Conservation (phyloP, 2,888 invertebrate genomes). For the Drosophila subsilvestris region DNA sequence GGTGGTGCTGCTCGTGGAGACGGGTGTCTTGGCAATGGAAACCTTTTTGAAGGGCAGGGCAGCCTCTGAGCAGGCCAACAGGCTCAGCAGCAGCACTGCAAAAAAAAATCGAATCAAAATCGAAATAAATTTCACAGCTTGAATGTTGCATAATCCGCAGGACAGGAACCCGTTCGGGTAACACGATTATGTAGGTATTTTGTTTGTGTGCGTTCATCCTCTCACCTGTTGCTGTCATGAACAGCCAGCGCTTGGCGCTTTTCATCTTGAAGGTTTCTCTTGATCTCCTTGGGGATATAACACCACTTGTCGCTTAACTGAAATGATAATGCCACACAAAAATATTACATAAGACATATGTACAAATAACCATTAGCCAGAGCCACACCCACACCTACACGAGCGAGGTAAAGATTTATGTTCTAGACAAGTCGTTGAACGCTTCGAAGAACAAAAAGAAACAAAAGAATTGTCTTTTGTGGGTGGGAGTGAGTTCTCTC, state of each 20-base stretch:
- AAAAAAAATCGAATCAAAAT: constrained; percentile 1
- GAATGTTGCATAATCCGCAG: constrained; percentile 52
- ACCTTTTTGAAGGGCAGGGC: constrained; percentile 87
- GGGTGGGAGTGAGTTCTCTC: not conserved
- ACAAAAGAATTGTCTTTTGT: constrained; percentile 12
- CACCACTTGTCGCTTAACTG: constrained; percentile 37
- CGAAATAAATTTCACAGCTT: constrained; percentile 11
- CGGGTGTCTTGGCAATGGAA: constrained; percentile 81
- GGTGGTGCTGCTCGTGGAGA: constrained; percentile 84
- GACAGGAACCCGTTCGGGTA: constrained; percentile 20
- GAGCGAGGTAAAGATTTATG: constrained; percentile 31
- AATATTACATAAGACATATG: constrained; percentile 21
- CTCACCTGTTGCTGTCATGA: constrained; percentile 85
- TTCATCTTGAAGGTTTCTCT: constrained; percentile 82
- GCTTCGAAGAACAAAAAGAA: constrained; percentile 16
- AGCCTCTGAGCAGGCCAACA: constrained; percentile 84
- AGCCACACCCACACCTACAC: constrained; percentile 8
- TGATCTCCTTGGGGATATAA: constrained; percentile 33
- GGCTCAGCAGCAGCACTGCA: constrained; percentile 84
- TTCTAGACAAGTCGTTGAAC: constrained; percentile 37
- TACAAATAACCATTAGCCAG: constrained; percentile 12
- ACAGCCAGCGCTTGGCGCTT: constrained; percentile 85
- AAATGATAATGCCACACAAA: constrained; percentile 13
- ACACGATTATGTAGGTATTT: constrained; percentile 22
- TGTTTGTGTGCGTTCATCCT: constrained; percentile 18